Evolutionary conservation across 2,888 invertebrate genomes (phyloP), one percentile per base, ranked within the genome.

Genomic region (Hoplodrina blanda): DNA sequence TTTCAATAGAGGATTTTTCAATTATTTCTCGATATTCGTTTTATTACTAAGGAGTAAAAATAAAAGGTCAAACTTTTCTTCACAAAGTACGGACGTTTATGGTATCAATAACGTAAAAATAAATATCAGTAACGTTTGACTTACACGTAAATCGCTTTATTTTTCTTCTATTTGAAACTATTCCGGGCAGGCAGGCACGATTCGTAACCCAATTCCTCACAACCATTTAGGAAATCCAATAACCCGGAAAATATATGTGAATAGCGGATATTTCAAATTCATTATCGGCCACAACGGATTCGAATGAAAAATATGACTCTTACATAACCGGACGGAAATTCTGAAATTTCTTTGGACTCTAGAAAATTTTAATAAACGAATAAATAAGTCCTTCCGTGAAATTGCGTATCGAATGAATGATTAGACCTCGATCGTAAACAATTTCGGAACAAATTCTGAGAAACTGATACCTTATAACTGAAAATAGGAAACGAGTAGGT

Each of bases 241-340:
- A 70, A 70, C 61, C 64, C 53, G 64, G 53, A 68, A 69, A 65
- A 74, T 79, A 50, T 81, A 68, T 68, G 53, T 66, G 65, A 64
- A 66, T 30, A 54, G 56, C 37, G 64, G 56, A 62, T 72, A 76
- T 66, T 68, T 69, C 33, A 66, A 71, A 73, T 81, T 80, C 68
- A 77, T 73, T 73, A 76, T 62, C 49, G 66, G 37, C 20, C 60
- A 57, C 53, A 56, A 57, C n/a, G 46, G 50, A 59, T 57, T 19
- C 19, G 46, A 59, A 64, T 17, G 20, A 65, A 46, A 69, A 65
- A 66, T 80, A 61, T 62, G 46, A 67, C 46, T 62, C 46, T 61
- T 67, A 53, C 13, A 64, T 52, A 78, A 46, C 56, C 37, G 57
- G 10, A 33, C 33, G 30, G 53, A 63, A 60, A 63, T 50, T 61